phyloP scores from a whole-genome alignment of 2,888 invertebrate species.

The Phortica magna region DNA sequence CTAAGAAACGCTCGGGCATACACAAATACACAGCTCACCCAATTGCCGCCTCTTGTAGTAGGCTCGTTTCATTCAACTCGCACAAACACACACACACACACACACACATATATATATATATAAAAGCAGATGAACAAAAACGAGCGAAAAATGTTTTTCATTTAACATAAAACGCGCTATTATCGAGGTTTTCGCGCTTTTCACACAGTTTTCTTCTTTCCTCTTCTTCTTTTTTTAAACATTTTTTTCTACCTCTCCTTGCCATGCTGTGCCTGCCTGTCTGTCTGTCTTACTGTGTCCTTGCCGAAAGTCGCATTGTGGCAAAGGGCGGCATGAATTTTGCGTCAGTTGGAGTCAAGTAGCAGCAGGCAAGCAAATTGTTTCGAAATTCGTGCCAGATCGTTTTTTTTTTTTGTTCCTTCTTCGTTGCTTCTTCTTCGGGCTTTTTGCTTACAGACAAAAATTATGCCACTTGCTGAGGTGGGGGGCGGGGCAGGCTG shows the following conservation, averaged over 20 bases:
- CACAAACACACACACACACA: too few species aligned
- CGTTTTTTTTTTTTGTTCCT: constrained; percentile 25
- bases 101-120: too few species aligned
- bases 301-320: constrained; percentile 3
- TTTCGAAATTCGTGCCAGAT: constrained; percentile 35
- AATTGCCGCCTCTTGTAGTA: background rate
- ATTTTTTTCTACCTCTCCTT: background rate
- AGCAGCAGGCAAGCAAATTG: constrained; percentile 35
- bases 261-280: background rate
- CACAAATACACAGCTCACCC: background rate
- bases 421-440: background rate
- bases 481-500: background rate
- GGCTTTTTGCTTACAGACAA: constrained; percentile 40
- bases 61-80: too few species aligned
- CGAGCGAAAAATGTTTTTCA: constrained; percentile 59
- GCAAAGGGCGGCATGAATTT: too few species aligned
- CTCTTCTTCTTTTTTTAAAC: background rate
- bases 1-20: background rate
- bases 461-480: constrained; percentile 67
- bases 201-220: constrained; percentile 18
- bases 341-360: background rate
- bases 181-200: constrained; percentile 45
- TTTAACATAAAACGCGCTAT: constrained; percentile 71
- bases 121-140: background rate
- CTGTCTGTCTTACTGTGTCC: background rate